Conservation (phyloP, 1,140 invertebrate species). For the Lerema accius region DNA sequence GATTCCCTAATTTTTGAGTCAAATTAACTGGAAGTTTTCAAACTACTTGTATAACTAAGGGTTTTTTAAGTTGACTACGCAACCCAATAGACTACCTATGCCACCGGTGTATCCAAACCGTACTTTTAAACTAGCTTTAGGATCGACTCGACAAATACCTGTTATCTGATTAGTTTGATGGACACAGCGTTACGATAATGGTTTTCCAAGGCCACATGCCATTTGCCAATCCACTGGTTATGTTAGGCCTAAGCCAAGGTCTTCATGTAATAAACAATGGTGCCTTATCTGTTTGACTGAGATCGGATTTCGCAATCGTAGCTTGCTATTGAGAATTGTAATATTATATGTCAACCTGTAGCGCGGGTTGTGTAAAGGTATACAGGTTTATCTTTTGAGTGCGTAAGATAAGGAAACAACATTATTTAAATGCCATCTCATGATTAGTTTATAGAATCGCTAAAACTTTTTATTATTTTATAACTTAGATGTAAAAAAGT, state of each 20-base stretch:
- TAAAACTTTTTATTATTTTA: not conserved
- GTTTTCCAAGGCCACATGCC: conserved; percentile 6
- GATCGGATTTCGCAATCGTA: conserved; percentile 17
- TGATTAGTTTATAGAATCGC: too few species aligned
- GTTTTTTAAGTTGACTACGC: too few species aligned
- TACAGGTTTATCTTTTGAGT: conserved; percentile 12
- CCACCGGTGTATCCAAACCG: not conserved
- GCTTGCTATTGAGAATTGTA: conserved; percentile 2
- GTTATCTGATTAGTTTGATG: conserved; percentile 9
- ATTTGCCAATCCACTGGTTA: conserved; percentile 27
- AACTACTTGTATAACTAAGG: too few species aligned
- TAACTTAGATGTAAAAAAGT: not conserved
- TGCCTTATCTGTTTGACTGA: conserved; percentile 21
- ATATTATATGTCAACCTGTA: conserved; percentile 12
- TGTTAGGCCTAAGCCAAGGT: conserved; percentile 12
- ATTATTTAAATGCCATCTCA: not conserved
- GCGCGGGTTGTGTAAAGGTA: not conserved
- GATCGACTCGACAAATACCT: not conserved
- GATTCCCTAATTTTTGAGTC: too few species aligned
- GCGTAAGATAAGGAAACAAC: conserved; percentile 7
- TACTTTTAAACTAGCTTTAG: not conserved
- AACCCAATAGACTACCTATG: too few species aligned
- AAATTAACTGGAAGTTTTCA: too few species aligned
- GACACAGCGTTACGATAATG: conserved; percentile 6
- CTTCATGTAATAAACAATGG: conserved; percentile 16